phyloP scores from a whole-genome alignment of 92 coral and sea anemone genomes.

The Anthopleura xanthogrammica region DNA sequence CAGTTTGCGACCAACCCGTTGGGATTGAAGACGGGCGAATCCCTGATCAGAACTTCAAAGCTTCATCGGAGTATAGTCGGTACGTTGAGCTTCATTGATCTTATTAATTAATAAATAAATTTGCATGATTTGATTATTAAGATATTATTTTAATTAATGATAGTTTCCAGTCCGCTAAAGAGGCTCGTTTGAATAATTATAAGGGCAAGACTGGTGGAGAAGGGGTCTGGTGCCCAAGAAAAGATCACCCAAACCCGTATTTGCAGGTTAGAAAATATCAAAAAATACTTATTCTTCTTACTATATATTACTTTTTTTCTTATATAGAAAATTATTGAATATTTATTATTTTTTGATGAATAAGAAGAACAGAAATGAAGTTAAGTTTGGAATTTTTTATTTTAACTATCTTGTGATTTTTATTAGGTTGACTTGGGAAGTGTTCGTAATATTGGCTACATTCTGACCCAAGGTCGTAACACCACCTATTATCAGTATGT shows the following conservation, averaged over 20 bases:
- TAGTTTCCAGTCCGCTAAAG: conserved; percentile 43
- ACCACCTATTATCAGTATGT: conserved; percentile 34
- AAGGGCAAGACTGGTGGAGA: conserved; percentile 3
- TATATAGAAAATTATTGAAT: too few species aligned
- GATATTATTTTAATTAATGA: not conserved
- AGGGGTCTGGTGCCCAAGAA: conserved; percentile 59
- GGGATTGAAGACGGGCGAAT: conserved; percentile 33
- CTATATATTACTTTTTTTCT: not conserved
- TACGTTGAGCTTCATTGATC: not conserved
- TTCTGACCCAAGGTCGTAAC: conserved; percentile 59
- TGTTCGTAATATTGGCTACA: conserved; percentile 27
- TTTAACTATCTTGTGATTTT: not conserved
- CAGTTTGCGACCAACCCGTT: conserved; percentile 31
- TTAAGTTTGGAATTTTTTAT: not conserved
- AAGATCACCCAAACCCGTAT: conserved; percentile 14
- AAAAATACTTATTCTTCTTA: not conserved
- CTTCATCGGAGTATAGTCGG: conserved; percentile 27
- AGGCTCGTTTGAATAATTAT: conserved; percentile 50
- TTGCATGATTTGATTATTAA: not conserved
- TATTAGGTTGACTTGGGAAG: conserved; percentile 50
- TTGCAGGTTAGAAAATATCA: conserved; percentile 36
- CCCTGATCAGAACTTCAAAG: conserved; percentile 22
- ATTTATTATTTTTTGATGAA: not conserved
- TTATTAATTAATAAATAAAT: not conserved
- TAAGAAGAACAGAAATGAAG: not conserved